Conservation (phyloP, 2,113 vertebrate genomes). For the Emydura subglobosa region DNA sequence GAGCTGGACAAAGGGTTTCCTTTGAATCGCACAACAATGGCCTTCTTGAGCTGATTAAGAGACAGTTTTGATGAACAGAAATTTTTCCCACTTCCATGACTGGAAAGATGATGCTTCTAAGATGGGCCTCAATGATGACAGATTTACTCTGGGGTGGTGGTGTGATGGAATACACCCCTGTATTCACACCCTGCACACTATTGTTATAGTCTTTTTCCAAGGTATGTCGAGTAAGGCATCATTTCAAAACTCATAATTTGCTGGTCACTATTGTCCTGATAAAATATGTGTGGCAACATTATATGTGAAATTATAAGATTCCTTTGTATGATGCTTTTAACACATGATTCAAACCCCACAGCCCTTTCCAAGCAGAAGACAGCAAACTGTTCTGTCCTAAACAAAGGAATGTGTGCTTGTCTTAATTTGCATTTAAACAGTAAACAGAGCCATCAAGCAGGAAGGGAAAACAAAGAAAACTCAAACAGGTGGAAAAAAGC, state of each 20-base stretch:
- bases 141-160: background rate
- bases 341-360: background rate
- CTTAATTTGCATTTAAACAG: background rate
- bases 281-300: background rate
- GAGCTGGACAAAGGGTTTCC: background rate
- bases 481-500: background rate
- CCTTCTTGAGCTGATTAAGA: background rate
- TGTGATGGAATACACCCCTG: background rate
- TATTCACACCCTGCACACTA: background rate
- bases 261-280: background rate
- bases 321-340: background rate
- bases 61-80: background rate
- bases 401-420: background rate
- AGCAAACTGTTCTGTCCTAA: background rate
- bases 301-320: background rate
- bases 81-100: background rate
- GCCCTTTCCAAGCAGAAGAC: background rate
- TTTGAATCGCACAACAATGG: background rate
- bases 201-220: background rate
- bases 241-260: background rate
- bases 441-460: background rate
- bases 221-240: background rate
- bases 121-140: background rate
- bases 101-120: background rate
- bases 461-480: background rate